Evolutionary conservation across 2,113 vertebrate genomes (phyloP).

Genomic region (Cinclus mexicanus): DNA sequence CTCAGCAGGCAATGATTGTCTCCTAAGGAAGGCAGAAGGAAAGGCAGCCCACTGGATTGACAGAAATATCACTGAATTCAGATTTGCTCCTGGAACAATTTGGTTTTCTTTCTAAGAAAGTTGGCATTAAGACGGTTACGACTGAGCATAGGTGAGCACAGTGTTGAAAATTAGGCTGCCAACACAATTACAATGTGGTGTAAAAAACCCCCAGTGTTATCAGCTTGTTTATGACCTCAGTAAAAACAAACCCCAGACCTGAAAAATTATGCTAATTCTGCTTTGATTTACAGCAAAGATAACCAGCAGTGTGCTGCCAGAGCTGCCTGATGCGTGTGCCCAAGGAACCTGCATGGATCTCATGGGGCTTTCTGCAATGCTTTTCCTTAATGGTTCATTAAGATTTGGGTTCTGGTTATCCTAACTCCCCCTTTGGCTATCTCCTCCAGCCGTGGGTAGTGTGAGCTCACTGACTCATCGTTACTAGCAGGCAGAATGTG

Average conservation of each 20-base stretch:
- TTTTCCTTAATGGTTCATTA: not conserved
- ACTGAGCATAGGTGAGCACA: not conserved
- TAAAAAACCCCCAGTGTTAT: not conserved
- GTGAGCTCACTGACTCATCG: not conserved
- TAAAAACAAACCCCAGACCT: not conserved
- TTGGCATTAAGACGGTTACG: not conserved
- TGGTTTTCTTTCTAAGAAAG: conserved; percentile 11
- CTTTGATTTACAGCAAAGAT: conserved; percentile 16
- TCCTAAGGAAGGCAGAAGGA: conserved; percentile 43
- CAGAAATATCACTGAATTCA: conserved; percentile 6
- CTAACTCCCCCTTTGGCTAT: not conserved
- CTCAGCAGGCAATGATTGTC: conserved; percentile 62
- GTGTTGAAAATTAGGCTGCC: conserved; percentile 25
- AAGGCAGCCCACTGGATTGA: conserved; percentile 31
- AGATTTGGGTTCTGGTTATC: not conserved
- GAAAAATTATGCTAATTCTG: conserved; percentile 11
- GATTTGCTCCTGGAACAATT: not conserved
- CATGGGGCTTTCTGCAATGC: not conserved
- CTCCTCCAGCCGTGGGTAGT: not conserved
- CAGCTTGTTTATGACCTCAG: conserved; percentile 18
- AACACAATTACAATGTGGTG: not conserved
- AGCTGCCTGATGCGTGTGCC: not conserved
- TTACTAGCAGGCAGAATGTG: not conserved
- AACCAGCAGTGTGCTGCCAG: not conserved
- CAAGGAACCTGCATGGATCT: not conserved